Evolutionary conservation across 1,140 invertebrate genomes (phyloP), one percentile per base, ranked within the genome.

Genomic region (Acyrthosiphon pisum): DNA sequence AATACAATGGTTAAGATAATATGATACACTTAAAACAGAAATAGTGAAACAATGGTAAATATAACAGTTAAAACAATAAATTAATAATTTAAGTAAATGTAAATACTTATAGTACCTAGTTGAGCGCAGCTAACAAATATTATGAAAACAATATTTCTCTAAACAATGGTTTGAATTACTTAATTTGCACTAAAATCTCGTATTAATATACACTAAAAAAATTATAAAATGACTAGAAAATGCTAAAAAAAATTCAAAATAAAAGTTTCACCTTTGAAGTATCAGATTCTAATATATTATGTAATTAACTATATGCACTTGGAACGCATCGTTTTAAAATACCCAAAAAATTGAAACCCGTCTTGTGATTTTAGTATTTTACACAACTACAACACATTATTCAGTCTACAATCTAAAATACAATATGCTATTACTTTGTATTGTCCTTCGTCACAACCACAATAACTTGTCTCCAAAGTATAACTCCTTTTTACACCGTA

Each of bases 381-480:
- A 35, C 18, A 76, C 7, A 76, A 76, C n/a, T 76, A 76, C 30
- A 68, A n/a, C 14, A 18, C 30, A n/a, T 60, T 30, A n/a, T 68
- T 68, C 30, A 68, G 60, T 18, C 9, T 68, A n/a, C 60, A 76
- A 35, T n/a, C 18, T 0, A 68, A 76, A 76, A n/a, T 37, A 83
- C 23, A 87, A 87, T n/a, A 0, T 20, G 6, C 2, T 18, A 20
- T 48, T 88, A 96, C 97, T 95, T 96, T 96, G 94, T 97, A 97
- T 68, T 96, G 95, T 87, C 98, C 98, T 94, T 97, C 96, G 95
- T 98, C 97, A 95, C 97, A 98, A 41, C 98, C 98, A 94, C 97
- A 98, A 95, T 97, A 98, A 93, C 97, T 98, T 87, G 97, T 97
- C 95, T 99, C 98, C 96, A 99, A 97, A 11, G 98, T 99, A 95